phyloP scores from a whole-genome alignment of 1,140 invertebrate species.

The Leucophenga varia region DNA sequence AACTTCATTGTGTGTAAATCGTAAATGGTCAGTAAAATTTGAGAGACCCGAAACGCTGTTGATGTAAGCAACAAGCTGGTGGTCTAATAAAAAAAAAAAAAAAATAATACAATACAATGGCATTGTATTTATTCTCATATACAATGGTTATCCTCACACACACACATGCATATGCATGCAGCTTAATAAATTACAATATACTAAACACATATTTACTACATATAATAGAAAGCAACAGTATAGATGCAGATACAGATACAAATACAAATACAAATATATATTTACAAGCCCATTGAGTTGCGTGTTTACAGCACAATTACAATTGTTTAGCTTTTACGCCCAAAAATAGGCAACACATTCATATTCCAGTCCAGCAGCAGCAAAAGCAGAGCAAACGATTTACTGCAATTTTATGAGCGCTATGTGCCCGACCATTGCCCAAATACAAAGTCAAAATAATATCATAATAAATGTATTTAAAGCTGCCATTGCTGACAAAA shows the following conservation, averaged over 20 bases:
- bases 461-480: constrained; percentile 32
- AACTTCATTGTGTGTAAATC: too few relatives aligned
- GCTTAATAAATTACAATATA: constrained; percentile 44
- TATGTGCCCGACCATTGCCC: constrained; percentile 17
- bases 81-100: too few relatives aligned
- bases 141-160: too few relatives aligned
- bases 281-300: constrained; percentile 48
- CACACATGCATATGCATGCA: neutral
- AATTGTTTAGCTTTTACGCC: constrained; percentile 48
- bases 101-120: too few relatives aligned
- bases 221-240: neutral
- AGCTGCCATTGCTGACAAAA: neutral
- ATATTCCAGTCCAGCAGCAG: constrained; percentile 10
- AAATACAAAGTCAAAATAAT: constrained; percentile 27
- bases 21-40: too few relatives aligned
- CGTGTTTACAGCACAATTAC: constrained; percentile 53
- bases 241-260: constrained; percentile 16
- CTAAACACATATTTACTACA: constrained; percentile 29
- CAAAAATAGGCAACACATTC: constrained; percentile 24
- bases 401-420: constrained; percentile 47
- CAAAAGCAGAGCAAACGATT: too few relatives aligned
- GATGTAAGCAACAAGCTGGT: too few relatives aligned
- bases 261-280: constrained; percentile 21
- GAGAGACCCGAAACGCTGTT: too few relatives aligned
- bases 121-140: too few relatives aligned